These are phyloP conservation scores for Pharmacophagus antenor DNA, from an alignment of 2,888 invertebrate species.

Conservation along the genomic window DNA sequence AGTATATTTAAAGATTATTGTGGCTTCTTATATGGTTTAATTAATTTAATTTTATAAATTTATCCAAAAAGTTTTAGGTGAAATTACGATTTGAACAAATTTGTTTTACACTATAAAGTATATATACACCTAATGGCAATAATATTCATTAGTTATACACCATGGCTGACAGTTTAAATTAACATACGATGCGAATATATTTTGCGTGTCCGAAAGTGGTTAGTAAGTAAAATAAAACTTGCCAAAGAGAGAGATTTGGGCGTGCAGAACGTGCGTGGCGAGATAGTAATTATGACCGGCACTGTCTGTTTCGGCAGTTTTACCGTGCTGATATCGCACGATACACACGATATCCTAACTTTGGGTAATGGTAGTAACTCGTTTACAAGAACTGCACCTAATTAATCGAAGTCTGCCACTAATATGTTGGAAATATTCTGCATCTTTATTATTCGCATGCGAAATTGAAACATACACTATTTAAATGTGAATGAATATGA, in stretches of 20 bases:
- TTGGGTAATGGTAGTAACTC: slow-evolving; percentile 38
- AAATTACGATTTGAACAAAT: not conserved
- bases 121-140: slow-evolving; percentile 36
- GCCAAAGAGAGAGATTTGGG: slow-evolving; percentile 63
- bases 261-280: slow-evolving; percentile 54
- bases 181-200: slow-evolving; percentile 66
- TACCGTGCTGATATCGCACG: slow-evolving; percentile 58
- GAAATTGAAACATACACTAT: slow-evolving; percentile 49
- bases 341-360: slow-evolving; percentile 47
- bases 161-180: slow-evolving; percentile 62
- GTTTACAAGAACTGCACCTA: slow-evolving; percentile 62
- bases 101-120: slow-evolving; percentile 32
- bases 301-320: slow-evolving; percentile 64
- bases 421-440: slow-evolving; percentile 43
- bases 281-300: slow-evolving; percentile 63
- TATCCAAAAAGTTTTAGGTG: no score
- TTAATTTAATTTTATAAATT: no score
- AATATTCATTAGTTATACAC: slow-evolving; percentile 44
- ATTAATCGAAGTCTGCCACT: slow-evolving; percentile 51
- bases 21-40: no score
- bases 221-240: slow-evolving; percentile 62
- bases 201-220: slow-evolving; percentile 73
- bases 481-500: slow-evolving; percentile 55
- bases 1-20: no score
- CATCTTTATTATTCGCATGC: slow-evolving; percentile 56